Evolutionary conservation across 2,113 vertebrate species (phyloP).

Genomic region (Bujurquina vittata): DNA sequence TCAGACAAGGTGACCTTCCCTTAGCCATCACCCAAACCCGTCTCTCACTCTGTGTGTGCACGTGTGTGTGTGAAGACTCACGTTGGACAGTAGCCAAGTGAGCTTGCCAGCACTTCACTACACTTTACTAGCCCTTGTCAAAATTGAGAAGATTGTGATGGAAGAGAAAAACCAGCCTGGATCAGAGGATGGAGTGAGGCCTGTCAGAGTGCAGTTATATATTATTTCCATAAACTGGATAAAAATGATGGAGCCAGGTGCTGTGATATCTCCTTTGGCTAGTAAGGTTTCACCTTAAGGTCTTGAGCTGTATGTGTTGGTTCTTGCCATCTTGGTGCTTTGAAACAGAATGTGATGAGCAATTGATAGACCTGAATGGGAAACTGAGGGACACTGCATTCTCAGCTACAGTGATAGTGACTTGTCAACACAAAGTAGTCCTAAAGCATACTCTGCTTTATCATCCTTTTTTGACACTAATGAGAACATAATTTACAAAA

Average conservation of each 20-base stretch:
- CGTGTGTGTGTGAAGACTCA: not conserved
- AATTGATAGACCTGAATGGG: not conserved
- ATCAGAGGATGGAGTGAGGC: not conserved
- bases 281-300: not conserved
- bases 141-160: conserved; percentile 24
- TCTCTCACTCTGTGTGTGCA: not conserved
- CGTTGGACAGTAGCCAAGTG: conserved; percentile 11
- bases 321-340: not conserved
- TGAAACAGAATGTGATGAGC: not conserved
- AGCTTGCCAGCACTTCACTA: conserved; percentile 25
- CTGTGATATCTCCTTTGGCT: not conserved
- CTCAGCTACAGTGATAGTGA: not conserved
- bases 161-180: conserved; percentile 16
- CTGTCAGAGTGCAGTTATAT: not conserved
- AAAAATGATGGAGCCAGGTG: not conserved
- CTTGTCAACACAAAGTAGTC: not conserved
- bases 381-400: not conserved
- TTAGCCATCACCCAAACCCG: conserved; percentile 4
- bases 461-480: not conserved
- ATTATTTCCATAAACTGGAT: not conserved
- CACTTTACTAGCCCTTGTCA: conserved; percentile 15
- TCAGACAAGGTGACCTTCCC: conserved; percentile 74
- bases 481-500: not conserved
- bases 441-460: not conserved
- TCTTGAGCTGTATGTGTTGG: not conserved